A percentile compares a stretch with the other conserved stretches of the same genome.
phyloP scores from a whole-genome alignment of 1,140 invertebrate species.

The Dendrolimus punctatus region DNA sequence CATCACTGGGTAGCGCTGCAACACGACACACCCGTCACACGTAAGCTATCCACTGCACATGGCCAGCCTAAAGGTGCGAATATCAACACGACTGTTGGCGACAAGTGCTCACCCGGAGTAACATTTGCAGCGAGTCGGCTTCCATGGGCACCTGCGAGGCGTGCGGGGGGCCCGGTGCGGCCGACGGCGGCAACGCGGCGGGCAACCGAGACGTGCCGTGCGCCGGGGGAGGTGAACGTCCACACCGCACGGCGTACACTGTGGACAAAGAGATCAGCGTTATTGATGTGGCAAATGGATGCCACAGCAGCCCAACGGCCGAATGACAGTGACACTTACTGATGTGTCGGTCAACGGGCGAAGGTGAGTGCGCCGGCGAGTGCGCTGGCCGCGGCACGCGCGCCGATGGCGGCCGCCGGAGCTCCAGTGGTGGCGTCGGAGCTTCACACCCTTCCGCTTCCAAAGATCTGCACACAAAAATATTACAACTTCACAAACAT shows the following conservation, averaged over 20 bases:
- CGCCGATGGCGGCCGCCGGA: conserved; percentile 73
- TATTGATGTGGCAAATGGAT: background rate
- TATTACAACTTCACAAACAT: background rate
- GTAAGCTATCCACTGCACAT: too few species aligned
- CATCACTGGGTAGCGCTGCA: conserved; percentile 91
- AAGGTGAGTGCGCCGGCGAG: conserved; percentile 70
- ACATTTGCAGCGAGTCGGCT: conserved; percentile 83
- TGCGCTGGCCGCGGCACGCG: conserved; percentile 55
- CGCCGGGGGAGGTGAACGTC: conserved; percentile 3
- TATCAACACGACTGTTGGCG: background rate
- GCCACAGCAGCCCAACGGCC: background rate
- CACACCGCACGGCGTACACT: background rate
- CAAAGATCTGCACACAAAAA: conserved; percentile 46
- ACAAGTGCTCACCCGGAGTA: conserved; percentile 75
- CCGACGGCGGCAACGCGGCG: conserved; percentile 43
- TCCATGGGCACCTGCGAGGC: conserved; percentile 82
- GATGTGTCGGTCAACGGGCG: conserved; percentile 81
- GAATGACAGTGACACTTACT: conserved; percentile 61
- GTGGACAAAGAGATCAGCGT: background rate
- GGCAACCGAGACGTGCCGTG: conserved; percentile 59
- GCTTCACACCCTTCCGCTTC: conserved; percentile 77
- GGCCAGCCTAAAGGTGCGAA: background rate
- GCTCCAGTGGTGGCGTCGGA: conserved; percentile 81
- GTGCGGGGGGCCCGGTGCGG: conserved; percentile 76
- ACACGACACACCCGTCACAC: conserved; percentile 1